phyloP scores from a whole-genome alignment of 2,113 vertebrate species.

The Gopherus evgoodei region DNA sequence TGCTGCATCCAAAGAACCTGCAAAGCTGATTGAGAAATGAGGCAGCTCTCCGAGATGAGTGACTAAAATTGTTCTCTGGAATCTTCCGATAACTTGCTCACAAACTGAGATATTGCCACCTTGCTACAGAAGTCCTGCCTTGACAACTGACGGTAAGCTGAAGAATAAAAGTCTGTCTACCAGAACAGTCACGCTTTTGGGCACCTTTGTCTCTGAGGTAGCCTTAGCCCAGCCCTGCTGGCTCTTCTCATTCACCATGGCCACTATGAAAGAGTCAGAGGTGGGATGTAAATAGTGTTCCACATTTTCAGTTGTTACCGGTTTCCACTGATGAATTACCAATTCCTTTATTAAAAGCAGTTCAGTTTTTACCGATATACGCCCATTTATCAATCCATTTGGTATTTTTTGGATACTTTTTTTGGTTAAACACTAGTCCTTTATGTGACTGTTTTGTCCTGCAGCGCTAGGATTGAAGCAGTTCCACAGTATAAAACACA shows the following conservation, averaged over 20 bases:
- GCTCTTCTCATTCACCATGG: not conserved
- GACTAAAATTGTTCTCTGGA: not conserved
- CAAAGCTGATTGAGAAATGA: not conserved
- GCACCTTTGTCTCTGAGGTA: not conserved
- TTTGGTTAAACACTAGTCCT: too few species aligned
- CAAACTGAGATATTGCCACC: not conserved
- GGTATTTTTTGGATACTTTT: too few species aligned
- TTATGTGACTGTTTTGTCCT: too few species aligned
- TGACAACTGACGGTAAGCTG: not conserved
- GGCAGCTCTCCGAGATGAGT: not conserved
- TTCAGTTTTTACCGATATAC: too few species aligned
- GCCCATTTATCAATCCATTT: too few species aligned
- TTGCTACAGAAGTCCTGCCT: not conserved
- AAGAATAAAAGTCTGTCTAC: not conserved
- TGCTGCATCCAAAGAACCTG: not conserved
- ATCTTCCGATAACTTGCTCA: not conserved
- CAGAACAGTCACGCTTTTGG: not conserved
- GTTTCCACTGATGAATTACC: too few species aligned
- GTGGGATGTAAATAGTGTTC: not conserved
- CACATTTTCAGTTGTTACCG: too few species aligned
- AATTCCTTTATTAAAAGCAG: too few species aligned
- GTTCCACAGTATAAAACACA: too few species aligned
- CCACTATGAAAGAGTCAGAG: not conserved
- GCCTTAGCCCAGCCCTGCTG: too few species aligned
- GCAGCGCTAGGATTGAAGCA: too few species aligned